Percentiles rank a stretch among this genome's conserved stretches.
These are phyloP conservation scores for Neelides sp. DNA, from an alignment of 1,140 invertebrate species.

Conservation along the genomic window DNA sequence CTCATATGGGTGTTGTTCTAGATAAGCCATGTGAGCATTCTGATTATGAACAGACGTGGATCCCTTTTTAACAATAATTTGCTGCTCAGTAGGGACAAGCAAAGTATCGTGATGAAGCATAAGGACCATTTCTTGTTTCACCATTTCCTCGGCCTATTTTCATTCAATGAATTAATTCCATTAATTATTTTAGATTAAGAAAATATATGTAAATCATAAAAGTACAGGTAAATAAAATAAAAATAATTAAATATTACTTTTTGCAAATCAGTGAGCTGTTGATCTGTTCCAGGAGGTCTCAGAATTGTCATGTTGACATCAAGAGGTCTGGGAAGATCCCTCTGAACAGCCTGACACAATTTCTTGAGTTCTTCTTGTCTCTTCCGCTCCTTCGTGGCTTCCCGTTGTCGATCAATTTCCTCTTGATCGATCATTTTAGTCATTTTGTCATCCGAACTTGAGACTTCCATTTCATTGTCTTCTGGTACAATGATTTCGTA, in stretches of 20 bases:
- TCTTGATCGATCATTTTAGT: constrained; percentile 66
- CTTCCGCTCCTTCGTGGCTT: constrained; percentile 48
- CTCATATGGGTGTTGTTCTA: constrained; percentile 75
- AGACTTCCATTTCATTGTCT: constrained; percentile 50
- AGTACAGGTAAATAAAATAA: too few species aligned
- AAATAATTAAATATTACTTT: too few species aligned
- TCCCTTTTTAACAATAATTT: constrained; percentile 36
- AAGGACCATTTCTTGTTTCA: constrained; percentile 91
- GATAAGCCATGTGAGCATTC: constrained; percentile 58
- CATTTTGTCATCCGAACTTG: constrained; percentile 22
- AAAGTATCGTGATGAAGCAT: constrained; percentile 84
- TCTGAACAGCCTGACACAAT: constrained; percentile 77
- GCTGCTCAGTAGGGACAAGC: constrained; percentile 39
- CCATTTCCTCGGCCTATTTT: constrained; percentile 78
- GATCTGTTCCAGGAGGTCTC: constrained; percentile 53
- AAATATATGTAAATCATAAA: too few species aligned
- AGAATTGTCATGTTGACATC: constrained; percentile 75
- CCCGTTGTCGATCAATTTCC: constrained; percentile 63
- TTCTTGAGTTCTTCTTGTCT: constrained; percentile 57
- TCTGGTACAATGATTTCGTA: constrained; percentile 97
- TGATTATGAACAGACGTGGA: constrained; percentile 41
- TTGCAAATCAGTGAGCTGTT: constrained; percentile 71
- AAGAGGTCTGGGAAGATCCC: constrained; percentile 70
- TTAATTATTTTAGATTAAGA: too few species aligned
- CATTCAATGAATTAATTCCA: too few species aligned